Conservation (phyloP, 1,140 invertebrate genomes). For the Caenorhabditis tropicalis region DNA sequence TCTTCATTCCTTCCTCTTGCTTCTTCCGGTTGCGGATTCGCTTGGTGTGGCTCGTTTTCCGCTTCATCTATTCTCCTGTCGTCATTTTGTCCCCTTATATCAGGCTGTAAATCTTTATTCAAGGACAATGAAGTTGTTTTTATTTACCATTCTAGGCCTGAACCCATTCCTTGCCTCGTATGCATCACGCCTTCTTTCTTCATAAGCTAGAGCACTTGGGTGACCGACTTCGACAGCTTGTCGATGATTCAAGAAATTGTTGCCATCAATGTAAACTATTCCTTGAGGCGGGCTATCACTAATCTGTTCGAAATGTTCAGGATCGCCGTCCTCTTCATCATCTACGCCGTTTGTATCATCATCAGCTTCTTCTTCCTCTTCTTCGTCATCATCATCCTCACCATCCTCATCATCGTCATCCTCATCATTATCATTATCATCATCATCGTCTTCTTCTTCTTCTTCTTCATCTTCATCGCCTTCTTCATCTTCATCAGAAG, state of each 20-base stretch:
- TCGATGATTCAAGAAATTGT: not conserved
- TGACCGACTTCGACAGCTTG: not conserved
- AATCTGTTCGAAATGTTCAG: not conserved
- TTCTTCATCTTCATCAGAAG: constrained; percentile 34
- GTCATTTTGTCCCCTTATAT: not conserved
- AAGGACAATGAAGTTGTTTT: not conserved
- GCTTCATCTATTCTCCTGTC: constrained; percentile 8
- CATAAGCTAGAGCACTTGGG: not conserved
- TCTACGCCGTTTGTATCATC: not conserved
- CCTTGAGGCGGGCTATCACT: not conserved
- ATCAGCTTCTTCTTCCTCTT: constrained; percentile 60
- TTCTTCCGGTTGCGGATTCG: not conserved
- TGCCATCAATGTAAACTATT: not conserved
- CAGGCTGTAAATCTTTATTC: not conserved
- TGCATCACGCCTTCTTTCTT: constrained; percentile 2
- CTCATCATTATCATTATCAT: constrained; percentile 74
- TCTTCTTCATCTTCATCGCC: constrained; percentile 49
- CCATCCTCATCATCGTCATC: constrained; percentile 60
- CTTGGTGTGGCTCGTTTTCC: not conserved
- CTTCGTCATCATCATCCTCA: constrained; percentile 68
- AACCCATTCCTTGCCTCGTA: constrained; percentile 15
- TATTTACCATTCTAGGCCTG: not conserved
- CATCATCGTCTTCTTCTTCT: constrained; percentile 55
- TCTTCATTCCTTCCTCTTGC: not conserved
- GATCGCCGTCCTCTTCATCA: constrained; percentile 14